phyloP scores from a whole-genome alignment of 2,113 vertebrate genomes.

The Phyllostomus hastatus region DNA sequence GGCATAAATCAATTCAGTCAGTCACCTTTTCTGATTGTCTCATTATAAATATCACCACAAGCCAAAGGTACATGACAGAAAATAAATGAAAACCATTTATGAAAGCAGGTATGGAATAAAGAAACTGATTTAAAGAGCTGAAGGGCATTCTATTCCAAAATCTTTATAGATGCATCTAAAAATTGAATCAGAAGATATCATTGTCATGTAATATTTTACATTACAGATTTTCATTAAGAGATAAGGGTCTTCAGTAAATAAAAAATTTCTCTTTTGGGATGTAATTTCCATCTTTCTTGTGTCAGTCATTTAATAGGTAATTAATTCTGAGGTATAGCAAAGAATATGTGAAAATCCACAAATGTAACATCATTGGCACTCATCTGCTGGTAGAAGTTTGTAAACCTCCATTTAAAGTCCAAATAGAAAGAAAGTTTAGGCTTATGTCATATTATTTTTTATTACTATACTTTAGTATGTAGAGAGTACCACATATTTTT shows the following conservation, averaged over 20 bases:
- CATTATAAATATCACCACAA: slow-evolving; percentile 71
- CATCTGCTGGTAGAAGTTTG: not conserved
- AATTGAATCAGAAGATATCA: not conserved
- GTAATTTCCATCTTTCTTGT: not conserved
- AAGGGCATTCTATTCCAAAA: not conserved
- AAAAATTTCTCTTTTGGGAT: not conserved
- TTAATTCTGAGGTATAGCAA: not conserved
- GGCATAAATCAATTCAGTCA: slow-evolving; percentile 64
- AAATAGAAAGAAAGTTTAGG: not conserved
- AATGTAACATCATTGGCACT: not conserved
- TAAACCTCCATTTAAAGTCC: not conserved
- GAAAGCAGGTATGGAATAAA: slow-evolving; percentile 20
- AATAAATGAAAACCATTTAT: slow-evolving; percentile 64
- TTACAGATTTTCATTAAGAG: not conserved
- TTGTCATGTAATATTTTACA: not conserved
- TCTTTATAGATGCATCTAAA: slow-evolving; percentile 28
- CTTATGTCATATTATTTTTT: not conserved
- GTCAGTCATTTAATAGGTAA: not conserved
- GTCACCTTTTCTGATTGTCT: slow-evolving; percentile 71
- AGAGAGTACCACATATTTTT: not conserved
- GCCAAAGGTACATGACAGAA: slow-evolving; percentile 63
- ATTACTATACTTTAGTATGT: not conserved
- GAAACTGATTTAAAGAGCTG: slow-evolving; percentile 27
- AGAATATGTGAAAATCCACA: not conserved
- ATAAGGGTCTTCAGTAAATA: not conserved